Evolutionary conservation across 2,113 vertebrate species (phyloP).

Genomic region (Pavo muticus): DNA sequence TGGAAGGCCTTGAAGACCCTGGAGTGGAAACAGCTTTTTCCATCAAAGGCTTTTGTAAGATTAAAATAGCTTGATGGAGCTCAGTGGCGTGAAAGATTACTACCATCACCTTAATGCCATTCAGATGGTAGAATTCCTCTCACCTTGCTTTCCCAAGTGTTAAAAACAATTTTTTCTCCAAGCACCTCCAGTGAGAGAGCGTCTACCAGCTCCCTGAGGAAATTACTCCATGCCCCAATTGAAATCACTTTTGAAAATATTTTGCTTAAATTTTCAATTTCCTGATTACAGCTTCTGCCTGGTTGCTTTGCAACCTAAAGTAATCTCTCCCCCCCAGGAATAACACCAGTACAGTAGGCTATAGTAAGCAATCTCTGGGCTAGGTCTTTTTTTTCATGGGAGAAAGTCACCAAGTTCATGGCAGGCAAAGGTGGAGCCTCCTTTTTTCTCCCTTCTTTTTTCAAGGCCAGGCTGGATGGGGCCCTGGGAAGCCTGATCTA

Average conservation of each 20-base stretch:
- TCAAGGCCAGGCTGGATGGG: no score
- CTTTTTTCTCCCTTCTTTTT: neutral
- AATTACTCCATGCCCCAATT: neutral
- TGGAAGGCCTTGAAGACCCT: neutral
- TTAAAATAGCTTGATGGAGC: neutral
- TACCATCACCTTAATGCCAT: neutral
- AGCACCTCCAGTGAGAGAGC: neutral
- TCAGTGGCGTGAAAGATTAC: neutral
- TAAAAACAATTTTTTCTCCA: neutral
- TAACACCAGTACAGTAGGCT: neutral
- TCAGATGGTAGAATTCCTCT: neutral
- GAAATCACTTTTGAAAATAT: neutral
- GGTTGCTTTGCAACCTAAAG: neutral
- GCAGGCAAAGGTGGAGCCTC: neutral
- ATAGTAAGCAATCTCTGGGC: neutral
- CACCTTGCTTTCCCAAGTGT: neutral
- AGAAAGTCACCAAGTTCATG: neutral
- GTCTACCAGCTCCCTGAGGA: neutral
- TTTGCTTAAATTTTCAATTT: neutral
- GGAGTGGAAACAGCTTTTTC: neutral
- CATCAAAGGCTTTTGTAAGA: neutral
- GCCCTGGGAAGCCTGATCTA: no score
- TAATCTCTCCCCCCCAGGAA: neutral
- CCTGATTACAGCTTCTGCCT: neutral
- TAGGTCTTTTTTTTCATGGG: neutral